phyloP scores from a whole-genome alignment of 2,888 invertebrate species.

The Epicampocera succincta region DNA sequence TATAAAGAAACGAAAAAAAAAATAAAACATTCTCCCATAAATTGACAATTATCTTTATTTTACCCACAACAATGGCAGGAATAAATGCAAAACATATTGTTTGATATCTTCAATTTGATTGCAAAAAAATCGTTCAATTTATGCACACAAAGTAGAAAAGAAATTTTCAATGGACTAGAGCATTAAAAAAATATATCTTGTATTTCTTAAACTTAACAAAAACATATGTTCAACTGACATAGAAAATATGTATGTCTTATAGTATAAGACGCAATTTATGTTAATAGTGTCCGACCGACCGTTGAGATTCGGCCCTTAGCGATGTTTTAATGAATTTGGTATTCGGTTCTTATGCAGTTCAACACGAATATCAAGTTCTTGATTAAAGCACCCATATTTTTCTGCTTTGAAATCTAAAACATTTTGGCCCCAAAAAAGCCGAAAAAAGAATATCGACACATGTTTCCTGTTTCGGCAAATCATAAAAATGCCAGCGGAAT shows the following conservation, averaged over 20 bases:
- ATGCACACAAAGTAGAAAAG: slow-evolving; percentile 29
- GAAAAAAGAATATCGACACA: no score
- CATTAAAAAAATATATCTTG: not conserved
- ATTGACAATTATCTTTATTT: slow-evolving; percentile 50
- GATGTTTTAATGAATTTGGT: no score
- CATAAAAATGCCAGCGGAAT: no score
- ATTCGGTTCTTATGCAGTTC: no score
- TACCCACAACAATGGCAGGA: slow-evolving; percentile 17
- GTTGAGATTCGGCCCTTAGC: no score
- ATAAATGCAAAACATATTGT: slow-evolving; percentile 29
- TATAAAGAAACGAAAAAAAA: not conserved
- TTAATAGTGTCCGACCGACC: slow-evolving; percentile 16
- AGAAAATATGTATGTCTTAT: not conserved
- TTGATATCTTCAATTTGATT: slow-evolving; percentile 35
- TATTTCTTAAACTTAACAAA: slow-evolving; percentile 4
- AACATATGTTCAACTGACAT: not conserved
- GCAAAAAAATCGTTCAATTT: slow-evolving; percentile 13
- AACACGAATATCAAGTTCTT: no score
- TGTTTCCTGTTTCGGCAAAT: no score
- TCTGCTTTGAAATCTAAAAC: no score
- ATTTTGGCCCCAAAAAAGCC: no score
- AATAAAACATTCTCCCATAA: slow-evolving; percentile 3
- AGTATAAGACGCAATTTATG: slow-evolving; percentile 33
- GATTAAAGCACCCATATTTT: no score
- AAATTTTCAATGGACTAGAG: slow-evolving; percentile 38